Conservation (phyloP, 2,888 invertebrate species). For the Lasioglossum vierecki region DNA sequence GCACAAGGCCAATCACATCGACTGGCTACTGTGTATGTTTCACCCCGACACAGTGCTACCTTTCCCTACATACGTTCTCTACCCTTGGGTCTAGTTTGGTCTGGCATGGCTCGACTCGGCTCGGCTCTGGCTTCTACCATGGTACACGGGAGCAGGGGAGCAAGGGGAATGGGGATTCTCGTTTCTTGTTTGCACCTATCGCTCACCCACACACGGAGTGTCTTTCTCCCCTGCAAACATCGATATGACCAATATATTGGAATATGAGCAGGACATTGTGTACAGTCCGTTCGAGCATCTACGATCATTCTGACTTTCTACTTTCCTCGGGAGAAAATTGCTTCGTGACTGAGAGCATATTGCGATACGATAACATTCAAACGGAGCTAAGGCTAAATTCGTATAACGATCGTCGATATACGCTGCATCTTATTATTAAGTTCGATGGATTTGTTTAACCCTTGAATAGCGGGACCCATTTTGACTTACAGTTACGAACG, state of each 20-base stretch:
- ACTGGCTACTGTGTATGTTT: slow-evolving; percentile 80
- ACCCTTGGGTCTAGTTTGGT: slow-evolving; percentile 66
- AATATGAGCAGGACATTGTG: slow-evolving; percentile 75
- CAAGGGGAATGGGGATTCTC: slow-evolving; percentile 73
- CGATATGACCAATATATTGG: slow-evolving; percentile 79
- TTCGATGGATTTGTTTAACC: no score
- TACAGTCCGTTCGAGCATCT: slow-evolving; percentile 58
- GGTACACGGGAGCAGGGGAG: slow-evolving; percentile 33
- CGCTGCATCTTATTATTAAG: no score
- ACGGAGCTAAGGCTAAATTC: slow-evolving; percentile 16
- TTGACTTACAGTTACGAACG: no score
- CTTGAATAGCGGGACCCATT: no score
- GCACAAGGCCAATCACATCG: slow-evolving; percentile 83
- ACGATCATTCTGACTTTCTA: slow-evolving; percentile 37
- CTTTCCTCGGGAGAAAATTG: slow-evolving; percentile 46
- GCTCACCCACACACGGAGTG: slow-evolving; percentile 58
- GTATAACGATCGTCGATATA: no score
- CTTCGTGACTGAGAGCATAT: slow-evolving; percentile 23
- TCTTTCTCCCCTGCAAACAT: slow-evolving; percentile 72
- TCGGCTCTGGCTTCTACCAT: slow-evolving; percentile 35
- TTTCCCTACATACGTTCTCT: slow-evolving; percentile 26
- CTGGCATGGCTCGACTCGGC: slow-evolving; percentile 63
- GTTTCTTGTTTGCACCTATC: slow-evolving; percentile 82
- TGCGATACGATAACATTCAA: slow-evolving; percentile 34
- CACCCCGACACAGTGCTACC: slow-evolving; percentile 63